phyloP scores from a whole-genome alignment of 1,140 invertebrate genomes.

The Procambarus clarkii region DNA sequence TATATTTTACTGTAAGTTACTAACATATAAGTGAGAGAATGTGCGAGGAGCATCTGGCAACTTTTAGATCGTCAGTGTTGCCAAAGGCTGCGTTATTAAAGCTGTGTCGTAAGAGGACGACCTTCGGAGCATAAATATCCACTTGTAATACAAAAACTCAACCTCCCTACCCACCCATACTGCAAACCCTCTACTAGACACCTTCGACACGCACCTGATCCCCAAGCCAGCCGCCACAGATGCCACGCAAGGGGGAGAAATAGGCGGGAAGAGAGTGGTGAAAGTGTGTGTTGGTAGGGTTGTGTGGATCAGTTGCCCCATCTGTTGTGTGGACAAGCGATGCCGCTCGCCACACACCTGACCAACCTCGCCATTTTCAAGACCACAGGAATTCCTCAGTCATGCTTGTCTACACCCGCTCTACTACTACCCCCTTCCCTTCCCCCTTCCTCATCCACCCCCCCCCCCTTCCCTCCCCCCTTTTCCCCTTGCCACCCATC shows the following conservation, averaged over 20 bases:
- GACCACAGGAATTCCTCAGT: neutral
- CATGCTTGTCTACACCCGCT: neutral
- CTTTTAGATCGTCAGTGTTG: neutral
- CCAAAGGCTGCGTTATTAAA: neutral
- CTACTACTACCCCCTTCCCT: neutral
- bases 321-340: neutral
- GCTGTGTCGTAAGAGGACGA: neutral
- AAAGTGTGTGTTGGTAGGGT: constrained; percentile 2
- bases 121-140: neutral
- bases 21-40: neutral
- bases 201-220: no score
- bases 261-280: neutral
- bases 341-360: neutral
- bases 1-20: neutral
- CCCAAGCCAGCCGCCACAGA: neutral
- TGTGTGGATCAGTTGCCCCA: neutral
- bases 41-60: neutral
- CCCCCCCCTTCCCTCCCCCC: no score
- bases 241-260: neutral
- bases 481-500: no score
- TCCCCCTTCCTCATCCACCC: no score
- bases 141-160: neutral
- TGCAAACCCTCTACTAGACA: neutral
- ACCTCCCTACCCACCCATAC: neutral
- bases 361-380: neutral